Evolutionary conservation across 92 coral and sea anemone species (phyloP).

Genomic region (Palythoa heliodiscus): DNA sequence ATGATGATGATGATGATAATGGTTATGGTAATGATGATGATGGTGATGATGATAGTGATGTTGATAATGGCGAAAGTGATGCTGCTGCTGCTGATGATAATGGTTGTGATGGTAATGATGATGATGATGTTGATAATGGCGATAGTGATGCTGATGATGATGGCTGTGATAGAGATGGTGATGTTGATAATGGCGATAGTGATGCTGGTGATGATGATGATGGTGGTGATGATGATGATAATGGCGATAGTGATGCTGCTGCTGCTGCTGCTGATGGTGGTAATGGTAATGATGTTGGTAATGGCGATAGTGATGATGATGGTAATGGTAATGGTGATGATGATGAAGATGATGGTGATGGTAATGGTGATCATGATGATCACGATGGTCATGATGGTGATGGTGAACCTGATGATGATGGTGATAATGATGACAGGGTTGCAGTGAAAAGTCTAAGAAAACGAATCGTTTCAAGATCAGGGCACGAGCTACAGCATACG

Average conservation of each 20-base stretch:
- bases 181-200: neutral
- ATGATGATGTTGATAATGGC: neutral
- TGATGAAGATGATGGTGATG: neutral
- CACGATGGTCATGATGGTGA: neutral
- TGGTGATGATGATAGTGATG: neutral
- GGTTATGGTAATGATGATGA: neutral
- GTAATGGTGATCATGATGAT: neutral
- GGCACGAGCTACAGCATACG: too few relatives aligned
- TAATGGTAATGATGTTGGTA: neutral
- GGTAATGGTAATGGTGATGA: neutral
- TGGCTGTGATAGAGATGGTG: too few relatives aligned
- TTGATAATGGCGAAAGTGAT: neutral
- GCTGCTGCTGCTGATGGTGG: too few relatives aligned
- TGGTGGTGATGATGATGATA: neutral
- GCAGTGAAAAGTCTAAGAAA: too few relatives aligned
- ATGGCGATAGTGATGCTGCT: neutral
- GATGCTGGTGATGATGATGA: neutral
- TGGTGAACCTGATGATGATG: neutral
- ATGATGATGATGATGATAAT: neutral
- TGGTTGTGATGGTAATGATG: neutral
- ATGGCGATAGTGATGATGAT: neutral
- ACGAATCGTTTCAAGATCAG: too few relatives aligned
- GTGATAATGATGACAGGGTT: too few relatives aligned
- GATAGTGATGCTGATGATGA: neutral
- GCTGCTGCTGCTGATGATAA: neutral